Evolutionary conservation across 2,888 invertebrate genomes (phyloP).

Genomic region (Zeuzera pyrina): DNA sequence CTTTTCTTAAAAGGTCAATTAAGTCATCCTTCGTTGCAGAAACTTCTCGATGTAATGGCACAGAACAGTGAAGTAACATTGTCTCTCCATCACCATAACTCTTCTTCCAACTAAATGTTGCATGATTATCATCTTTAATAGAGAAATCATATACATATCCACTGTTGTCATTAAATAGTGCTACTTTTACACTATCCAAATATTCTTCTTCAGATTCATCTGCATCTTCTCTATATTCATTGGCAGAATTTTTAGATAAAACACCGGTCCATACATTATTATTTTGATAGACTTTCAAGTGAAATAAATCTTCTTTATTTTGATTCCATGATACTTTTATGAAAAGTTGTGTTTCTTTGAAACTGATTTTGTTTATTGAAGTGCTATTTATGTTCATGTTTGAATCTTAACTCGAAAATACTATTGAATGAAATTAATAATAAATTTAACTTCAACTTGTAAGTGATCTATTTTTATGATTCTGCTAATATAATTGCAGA

Average conservation of each 20-base stretch:
- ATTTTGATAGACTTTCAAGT: conserved; percentile 35
- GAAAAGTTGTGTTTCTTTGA: conserved; percentile 26
- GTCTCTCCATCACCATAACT: conserved; percentile 2
- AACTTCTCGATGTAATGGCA: conserved; percentile 5
- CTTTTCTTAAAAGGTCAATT: conserved; percentile 35
- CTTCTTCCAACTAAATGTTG: conserved; percentile 10
- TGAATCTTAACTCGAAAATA: too few species aligned
- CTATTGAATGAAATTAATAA: too few species aligned
- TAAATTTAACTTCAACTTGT: too few species aligned
- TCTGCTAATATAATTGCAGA: too few species aligned
- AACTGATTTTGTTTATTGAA: conserved; percentile 26
- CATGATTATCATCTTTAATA: neutral
- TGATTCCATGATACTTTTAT: conserved; percentile 36
- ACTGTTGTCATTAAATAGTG: conserved; percentile 4
- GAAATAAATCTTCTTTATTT: conserved; percentile 31
- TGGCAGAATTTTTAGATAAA: conserved; percentile 31
- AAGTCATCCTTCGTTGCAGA: conserved; percentile 23
- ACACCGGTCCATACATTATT: conserved; percentile 38
- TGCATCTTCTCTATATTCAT: conserved; percentile 23
- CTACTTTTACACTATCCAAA: conserved; percentile 18
- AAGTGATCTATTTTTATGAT: too few species aligned
- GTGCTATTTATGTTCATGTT: conserved; percentile 8
- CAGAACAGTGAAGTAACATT: conserved; percentile 5
- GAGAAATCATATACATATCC: conserved; percentile 6
- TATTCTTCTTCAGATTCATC: conserved; percentile 35